phyloP scores from a whole-genome alignment of 1,140 invertebrate species.

The Centruroides sculpturatus region DNA sequence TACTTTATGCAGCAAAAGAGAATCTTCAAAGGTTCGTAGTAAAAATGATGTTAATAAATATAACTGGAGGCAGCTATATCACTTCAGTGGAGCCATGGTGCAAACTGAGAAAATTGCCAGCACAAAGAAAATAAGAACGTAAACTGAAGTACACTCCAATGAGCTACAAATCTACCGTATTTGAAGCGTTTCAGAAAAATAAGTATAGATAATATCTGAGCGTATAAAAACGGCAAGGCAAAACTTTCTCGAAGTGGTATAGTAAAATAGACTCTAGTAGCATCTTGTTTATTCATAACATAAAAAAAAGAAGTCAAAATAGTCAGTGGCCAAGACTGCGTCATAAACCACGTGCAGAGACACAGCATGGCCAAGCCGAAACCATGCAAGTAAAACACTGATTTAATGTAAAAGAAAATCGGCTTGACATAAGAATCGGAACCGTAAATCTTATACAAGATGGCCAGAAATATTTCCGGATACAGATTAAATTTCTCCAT shows the following conservation, averaged over 20 bases:
- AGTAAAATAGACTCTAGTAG: conserved; percentile 30
- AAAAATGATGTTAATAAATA: too few species aligned
- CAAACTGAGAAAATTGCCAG: conserved; percentile 40
- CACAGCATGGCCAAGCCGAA: conserved; percentile 10
- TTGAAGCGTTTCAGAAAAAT: conserved; percentile 22
- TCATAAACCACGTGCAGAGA: conserved; percentile 22
- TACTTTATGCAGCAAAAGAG: too few species aligned
- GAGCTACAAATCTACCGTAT: conserved; percentile 19
- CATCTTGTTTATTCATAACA: conserved; percentile 25
- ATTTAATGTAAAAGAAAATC: too few species aligned
- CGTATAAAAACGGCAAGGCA: conserved; percentile 35
- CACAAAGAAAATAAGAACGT: conserved; percentile 33
- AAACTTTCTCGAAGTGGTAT: conserved; percentile 37
- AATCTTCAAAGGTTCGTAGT: too few species aligned
- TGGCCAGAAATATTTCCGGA: conserved; percentile 34
- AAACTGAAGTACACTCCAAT: conserved; percentile 20
- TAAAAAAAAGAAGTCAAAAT: background rate
- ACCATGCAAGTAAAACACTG: conserved; percentile 19
- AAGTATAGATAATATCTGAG: conserved; percentile 30
- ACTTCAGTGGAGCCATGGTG: too few species aligned
- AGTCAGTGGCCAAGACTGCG: background rate
- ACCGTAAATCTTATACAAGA: conserved; percentile 25
- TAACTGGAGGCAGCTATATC: too few species aligned
- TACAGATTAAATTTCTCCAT: conserved; percentile 37
- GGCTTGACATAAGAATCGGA: background rate